These are phyloP conservation scores for Asarcornis scutulata DNA, from an alignment of 2,113 vertebrate species.

Conservation along the genomic window DNA sequence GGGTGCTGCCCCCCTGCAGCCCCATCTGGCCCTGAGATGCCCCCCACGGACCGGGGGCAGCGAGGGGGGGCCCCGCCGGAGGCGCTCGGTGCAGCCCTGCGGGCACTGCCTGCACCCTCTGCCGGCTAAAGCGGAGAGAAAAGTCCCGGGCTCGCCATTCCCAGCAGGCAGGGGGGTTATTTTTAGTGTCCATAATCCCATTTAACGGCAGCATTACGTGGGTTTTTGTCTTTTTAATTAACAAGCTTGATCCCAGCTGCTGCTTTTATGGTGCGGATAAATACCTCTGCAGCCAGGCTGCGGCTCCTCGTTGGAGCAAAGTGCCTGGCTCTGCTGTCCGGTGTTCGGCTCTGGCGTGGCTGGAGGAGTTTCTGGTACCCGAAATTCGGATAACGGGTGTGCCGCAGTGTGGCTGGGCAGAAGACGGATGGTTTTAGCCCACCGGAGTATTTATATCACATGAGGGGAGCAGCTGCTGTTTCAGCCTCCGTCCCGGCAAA, in stretches of 20 bases:
- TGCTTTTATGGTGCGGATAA: too few species aligned
- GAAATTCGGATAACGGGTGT: accelerated
- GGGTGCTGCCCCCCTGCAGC: neutral
- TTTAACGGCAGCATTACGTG: neutral
- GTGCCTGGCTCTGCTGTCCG: too few species aligned
- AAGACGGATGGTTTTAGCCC: neutral
- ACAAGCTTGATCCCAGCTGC: too few species aligned
- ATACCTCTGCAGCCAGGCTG: too few species aligned
- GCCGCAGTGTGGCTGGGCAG: neutral
- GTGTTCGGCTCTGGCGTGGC: neutral
- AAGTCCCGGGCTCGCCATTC: neutral
- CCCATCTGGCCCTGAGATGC: too few species aligned
- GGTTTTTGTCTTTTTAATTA: too few species aligned
- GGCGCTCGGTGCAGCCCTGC: neutral
- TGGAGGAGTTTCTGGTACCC: neutral
- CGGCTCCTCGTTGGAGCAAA: too few species aligned
- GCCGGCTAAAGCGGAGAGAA: neutral
- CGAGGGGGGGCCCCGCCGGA: too few species aligned
- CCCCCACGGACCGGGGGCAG: too few species aligned
- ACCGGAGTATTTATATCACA: accelerated
- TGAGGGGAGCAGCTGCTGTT: neutral
- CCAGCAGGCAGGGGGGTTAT: neutral
- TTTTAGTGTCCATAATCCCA: neutral
- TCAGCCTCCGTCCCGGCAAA: neutral
- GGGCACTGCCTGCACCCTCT: slow-evolving; percentile 40